Conservation (phyloP, 1,140 invertebrate genomes). For the Halictus rubicundus region DNA sequence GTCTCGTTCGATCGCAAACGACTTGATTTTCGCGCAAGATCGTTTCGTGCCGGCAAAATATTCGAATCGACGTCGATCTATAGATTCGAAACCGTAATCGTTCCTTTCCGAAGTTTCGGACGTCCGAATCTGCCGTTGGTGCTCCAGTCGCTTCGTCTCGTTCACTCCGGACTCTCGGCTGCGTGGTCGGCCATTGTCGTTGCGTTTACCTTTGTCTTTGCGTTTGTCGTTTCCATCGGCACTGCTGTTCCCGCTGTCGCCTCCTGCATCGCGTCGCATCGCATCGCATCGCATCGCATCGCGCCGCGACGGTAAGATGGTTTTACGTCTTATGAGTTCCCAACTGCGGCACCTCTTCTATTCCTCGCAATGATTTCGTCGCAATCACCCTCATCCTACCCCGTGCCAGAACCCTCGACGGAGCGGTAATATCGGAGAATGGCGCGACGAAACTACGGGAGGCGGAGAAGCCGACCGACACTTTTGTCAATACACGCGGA, state of each 20-base stretch:
- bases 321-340: slow-evolving; percentile 78
- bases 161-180: neutral
- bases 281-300: no score
- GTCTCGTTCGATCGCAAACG: slow-evolving; percentile 23
- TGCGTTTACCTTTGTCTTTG: neutral
- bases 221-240: neutral
- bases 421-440: slow-evolving; percentile 79
- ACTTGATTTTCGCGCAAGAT: neutral
- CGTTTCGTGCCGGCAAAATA: no score
- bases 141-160: no score
- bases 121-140: slow-evolving; percentile 46
- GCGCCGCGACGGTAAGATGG: slow-evolving; percentile 57
- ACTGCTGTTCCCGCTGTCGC: slow-evolving; percentile 13
- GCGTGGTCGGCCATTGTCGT: neutral
- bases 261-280: slow-evolving; percentile 4
- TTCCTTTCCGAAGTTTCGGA: slow-evolving; percentile 40
- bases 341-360: slow-evolving; percentile 77
- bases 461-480: slow-evolving; percentile 72
- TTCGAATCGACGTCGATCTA: neutral
- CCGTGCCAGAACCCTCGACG: slow-evolving; percentile 60
- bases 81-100: slow-evolving; percentile 47
- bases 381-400: slow-evolving; percentile 72
- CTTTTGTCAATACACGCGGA: slow-evolving; percentile 79
- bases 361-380: slow-evolving; percentile 79
- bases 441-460: slow-evolving; percentile 73